Evolutionary conservation across 2,888 invertebrate species (phyloP), one percentile per base, ranked within the genome.

Genomic region (Spialia ferax): DNA sequence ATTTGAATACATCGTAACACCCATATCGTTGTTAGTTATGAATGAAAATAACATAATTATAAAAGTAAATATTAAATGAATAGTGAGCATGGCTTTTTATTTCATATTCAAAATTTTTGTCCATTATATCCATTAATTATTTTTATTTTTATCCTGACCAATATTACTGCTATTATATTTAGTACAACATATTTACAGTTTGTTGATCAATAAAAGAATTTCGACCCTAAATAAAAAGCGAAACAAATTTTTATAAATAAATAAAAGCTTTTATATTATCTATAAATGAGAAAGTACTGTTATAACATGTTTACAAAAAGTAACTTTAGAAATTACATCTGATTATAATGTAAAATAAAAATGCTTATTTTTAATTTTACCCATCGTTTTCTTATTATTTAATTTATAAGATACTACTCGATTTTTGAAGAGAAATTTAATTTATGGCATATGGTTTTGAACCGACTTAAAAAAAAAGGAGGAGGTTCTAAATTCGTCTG

Each of bases 21-120:
- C 89, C 93, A 93, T 93, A 93, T 93, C 93, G 93, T 93, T 93
- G 93, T 93, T 93, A 93, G 93, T 93, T 93, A 93, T 92, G 93
- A 93, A 93, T 93, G 93, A 91, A 91, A 93, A 93, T 93, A 93
- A 93, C 93, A 92, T 92, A 91, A 92, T 93, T 93, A 93, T 93
- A 92, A 93, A n/a, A 93, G 92, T 93, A 93, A 93, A 93, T 91
- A 93, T 93, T 93, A 93, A 93, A 92, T 93, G 91, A 93, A 91
- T 93, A 93, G 93, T 92, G 91, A 79, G 78, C 79, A 82, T 87
- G 86, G 84, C 78, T 87, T 91, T 92, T 92, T 87, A 88, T 91
- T 92, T 89, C 76, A 79, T 68, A 74, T 69, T 61, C 67, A 60
- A 68, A 60, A 54, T 59, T 65, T 65, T 35, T 26, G 59, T 66